Evolutionary conservation across 2,888 invertebrate species (phyloP).

Genomic region (Pseudeuparius sepicola): DNA sequence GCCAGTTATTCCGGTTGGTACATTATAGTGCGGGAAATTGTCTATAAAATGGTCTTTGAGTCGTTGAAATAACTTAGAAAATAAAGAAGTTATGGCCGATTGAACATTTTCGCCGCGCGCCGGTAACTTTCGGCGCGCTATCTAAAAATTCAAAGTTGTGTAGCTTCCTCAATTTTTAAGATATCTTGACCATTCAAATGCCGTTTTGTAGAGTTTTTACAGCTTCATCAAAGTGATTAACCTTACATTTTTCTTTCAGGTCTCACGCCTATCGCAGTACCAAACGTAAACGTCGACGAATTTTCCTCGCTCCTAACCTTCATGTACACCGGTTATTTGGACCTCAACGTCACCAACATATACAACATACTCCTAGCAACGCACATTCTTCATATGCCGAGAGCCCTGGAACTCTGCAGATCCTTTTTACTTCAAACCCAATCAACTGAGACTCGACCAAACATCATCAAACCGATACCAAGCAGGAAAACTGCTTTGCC

Average conservation of each 20-base stretch:
- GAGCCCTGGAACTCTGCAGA: conserved; percentile 58
- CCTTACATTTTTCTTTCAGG: conserved; percentile 28
- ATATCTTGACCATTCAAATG: too few species aligned
- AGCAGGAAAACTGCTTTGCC: conserved; percentile 37
- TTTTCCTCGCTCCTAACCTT: conserved; percentile 60
- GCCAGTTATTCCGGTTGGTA: conserved; percentile 34
- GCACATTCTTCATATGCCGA: conserved; percentile 63
- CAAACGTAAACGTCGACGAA: conserved; percentile 49
- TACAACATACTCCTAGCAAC: conserved; percentile 62
- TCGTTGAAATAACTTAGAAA: too few species aligned
- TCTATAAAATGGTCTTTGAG: too few species aligned
- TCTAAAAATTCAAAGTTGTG: too few species aligned
- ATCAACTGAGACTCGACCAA: conserved; percentile 20
- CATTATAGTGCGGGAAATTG: too few species aligned
- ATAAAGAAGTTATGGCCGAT: too few species aligned
- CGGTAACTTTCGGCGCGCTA: too few species aligned
- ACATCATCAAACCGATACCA: conserved; percentile 48
- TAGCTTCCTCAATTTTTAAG: too few species aligned
- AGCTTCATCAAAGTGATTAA: too few species aligned
- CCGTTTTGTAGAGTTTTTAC: too few species aligned
- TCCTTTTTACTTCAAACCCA: conserved; percentile 43
- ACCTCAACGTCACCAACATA: conserved; percentile 58
- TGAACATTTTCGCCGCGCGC: too few species aligned
- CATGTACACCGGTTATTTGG: conserved; percentile 66
- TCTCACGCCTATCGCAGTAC: conserved; percentile 39